Percentiles rank a stretch among this genome's conserved stretches.
phyloP scores from a whole-genome alignment of 37 sponge, comb jelly and placozoan species.

The Mnemiopsis leidyi region DNA sequence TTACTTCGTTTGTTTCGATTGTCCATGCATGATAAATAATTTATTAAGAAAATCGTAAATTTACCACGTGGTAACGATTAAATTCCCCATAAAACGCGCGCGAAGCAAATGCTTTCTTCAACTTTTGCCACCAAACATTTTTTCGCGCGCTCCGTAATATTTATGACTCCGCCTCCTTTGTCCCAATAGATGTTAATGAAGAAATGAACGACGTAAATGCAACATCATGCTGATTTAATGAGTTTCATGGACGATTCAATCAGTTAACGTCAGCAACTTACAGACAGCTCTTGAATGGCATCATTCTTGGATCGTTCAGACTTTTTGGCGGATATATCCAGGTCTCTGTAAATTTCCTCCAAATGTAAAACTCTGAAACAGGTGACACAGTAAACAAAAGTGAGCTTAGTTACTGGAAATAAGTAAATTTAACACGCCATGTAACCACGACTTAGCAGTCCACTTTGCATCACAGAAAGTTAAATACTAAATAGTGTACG shows the following conservation, averaged over 20 bases:
- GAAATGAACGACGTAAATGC: too few species aligned
- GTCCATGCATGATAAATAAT: too few species aligned
- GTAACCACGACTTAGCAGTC: too few species aligned
- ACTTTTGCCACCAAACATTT: neutral
- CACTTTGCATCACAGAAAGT: too few species aligned
- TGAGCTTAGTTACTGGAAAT: too few species aligned
- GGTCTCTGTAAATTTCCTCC: constrained; percentile 24
- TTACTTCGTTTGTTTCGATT: too few species aligned
- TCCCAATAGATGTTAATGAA: too few species aligned
- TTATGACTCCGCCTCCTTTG: neutral
- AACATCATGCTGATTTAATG: too few species aligned
- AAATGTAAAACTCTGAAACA: constrained; percentile 3
- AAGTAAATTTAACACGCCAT: too few species aligned
- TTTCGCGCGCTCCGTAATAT: neutral
- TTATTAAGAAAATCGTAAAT: too few species aligned
- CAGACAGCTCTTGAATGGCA: neutral
- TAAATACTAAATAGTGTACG: too few species aligned
- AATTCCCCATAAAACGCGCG: neutral
- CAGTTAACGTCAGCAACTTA: neutral
- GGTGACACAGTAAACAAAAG: too few species aligned
- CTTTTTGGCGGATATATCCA: neutral
- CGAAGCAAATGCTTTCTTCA: neutral
- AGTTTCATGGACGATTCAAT: neutral
- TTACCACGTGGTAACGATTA: neutral
- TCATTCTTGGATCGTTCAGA: neutral